phyloP scores from a whole-genome alignment of 2,797 vertebrate genomes.

The Coilia nasus region DNA sequence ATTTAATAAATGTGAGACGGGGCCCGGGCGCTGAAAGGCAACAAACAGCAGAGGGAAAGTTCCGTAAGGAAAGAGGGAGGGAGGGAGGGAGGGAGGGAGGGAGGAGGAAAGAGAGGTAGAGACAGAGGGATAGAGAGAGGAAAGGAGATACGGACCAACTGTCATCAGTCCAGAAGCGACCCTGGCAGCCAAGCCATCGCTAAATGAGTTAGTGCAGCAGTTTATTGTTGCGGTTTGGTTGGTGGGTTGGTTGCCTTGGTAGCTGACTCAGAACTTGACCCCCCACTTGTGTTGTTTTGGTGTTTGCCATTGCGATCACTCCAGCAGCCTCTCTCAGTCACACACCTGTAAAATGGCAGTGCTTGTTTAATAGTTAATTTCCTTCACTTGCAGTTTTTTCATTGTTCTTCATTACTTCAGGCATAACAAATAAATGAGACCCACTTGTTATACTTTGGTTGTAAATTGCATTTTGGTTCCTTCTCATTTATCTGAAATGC shows the following conservation, averaged over 20 bases:
- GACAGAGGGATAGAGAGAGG: background rate
- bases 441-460: no score
- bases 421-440: no score
- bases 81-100: slow-evolving; percentile 49
- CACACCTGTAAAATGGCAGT: no score
- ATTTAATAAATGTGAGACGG: slow-evolving; percentile 81
- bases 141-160: slow-evolving; percentile 68
- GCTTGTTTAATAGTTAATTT: no score
- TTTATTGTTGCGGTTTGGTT: slow-evolving; percentile 73
- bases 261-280: background rate
- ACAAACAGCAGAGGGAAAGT: slow-evolving; percentile 71
- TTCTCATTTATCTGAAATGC: background rate
- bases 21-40: slow-evolving; percentile 67
- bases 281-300: background rate
- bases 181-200: slow-evolving; percentile 64
- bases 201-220: slow-evolving; percentile 83
- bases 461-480: background rate
- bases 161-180: slow-evolving; percentile 74
- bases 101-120: no score
- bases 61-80: slow-evolving; percentile 66
- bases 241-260: slow-evolving; percentile 58
- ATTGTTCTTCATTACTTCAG: no score
- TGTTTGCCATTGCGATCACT: background rate
- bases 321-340: background rate
- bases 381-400: no score